Conservation (phyloP, 2,113 vertebrate genomes). For the Pollachius pollachius region DNA sequence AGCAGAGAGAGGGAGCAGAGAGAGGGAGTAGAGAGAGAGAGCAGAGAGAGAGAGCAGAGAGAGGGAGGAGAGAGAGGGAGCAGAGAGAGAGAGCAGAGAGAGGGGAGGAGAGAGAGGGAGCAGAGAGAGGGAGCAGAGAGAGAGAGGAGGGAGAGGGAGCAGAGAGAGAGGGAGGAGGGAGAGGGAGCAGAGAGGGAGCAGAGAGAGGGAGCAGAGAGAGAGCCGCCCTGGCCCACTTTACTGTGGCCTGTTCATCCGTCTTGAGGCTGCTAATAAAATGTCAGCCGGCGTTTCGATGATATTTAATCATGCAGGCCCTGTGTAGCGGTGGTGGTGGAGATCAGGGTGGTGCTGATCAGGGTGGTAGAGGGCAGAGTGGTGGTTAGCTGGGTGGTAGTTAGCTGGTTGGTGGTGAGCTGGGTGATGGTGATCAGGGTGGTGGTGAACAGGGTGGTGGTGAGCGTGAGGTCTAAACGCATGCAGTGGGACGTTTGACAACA, state of each 20-base stretch:
- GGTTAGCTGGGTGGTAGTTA: too few species aligned
- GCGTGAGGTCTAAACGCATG: too few species aligned
- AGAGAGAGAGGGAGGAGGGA: constrained; percentile 17
- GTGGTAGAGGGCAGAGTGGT: constrained; percentile 6
- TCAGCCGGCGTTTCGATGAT: constrained; percentile 81
- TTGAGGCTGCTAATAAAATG: constrained; percentile 86
- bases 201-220: constrained; percentile 59
- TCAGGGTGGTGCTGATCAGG: constrained; percentile 45
- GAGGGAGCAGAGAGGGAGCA: constrained; percentile 35
- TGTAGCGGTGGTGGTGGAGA: too few species aligned
- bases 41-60: too few species aligned
- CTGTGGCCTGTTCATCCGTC: constrained; percentile 86
- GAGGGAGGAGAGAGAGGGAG: too few species aligned
- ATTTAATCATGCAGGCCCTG: constrained; percentile 82
- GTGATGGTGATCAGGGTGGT: constrained; percentile 43
- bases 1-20: too few species aligned
- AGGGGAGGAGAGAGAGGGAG: too few species aligned
- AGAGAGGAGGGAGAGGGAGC: too few species aligned
- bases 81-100: too few species aligned
- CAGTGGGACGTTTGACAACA: too few species aligned
- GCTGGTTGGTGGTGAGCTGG: constrained; percentile 7
- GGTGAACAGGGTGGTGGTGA: not conserved
- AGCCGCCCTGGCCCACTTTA: constrained; percentile 80
- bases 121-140: too few species aligned
- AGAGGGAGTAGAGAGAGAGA: too few species aligned